A percentile compares a stretch with the other conserved stretches of the same genome.
phyloP scores from a whole-genome alignment of 2,113 vertebrate species.

The Baryphthengus martii region DNA sequence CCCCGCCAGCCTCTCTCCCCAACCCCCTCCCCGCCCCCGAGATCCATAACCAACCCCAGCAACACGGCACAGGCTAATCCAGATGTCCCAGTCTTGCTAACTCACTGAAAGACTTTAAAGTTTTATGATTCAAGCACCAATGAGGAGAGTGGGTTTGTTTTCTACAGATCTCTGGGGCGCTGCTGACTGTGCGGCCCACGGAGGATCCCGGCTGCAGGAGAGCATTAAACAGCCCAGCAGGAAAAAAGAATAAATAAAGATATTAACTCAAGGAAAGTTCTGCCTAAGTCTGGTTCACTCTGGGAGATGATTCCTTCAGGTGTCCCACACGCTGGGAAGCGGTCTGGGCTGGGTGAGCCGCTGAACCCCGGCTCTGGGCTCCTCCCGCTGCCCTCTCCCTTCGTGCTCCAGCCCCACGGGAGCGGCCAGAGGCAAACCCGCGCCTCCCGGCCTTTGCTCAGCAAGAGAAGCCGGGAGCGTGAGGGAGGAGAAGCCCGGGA shows the following conservation, averaged over 20 bases:
- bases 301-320: neutral
- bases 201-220: neutral
- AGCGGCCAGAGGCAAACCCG: too few species aligned
- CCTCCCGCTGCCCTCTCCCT: neutral
- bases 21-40: too few species aligned
- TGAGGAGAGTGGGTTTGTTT: accelerated
- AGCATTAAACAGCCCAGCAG: neutral
- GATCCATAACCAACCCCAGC: too few species aligned
- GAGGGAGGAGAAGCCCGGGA: too few species aligned
- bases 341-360: neutral
- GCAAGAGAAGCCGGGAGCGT: too few species aligned
- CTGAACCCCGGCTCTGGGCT: neutral
- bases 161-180: accelerated
- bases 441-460: too few species aligned
- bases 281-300: neutral
- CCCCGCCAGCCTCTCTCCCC: too few species aligned
- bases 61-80: neutral
- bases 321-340: accelerated
- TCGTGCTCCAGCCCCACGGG: neutral
- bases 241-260: neutral
- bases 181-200: neutral
- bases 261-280: too few species aligned
- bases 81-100: neutral
- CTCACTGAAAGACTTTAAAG: neutral
- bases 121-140: neutral